These are phyloP conservation scores for Willowsia nigromaculata DNA, from an alignment of 2,888 invertebrate species.

Conservation along the genomic window DNA sequence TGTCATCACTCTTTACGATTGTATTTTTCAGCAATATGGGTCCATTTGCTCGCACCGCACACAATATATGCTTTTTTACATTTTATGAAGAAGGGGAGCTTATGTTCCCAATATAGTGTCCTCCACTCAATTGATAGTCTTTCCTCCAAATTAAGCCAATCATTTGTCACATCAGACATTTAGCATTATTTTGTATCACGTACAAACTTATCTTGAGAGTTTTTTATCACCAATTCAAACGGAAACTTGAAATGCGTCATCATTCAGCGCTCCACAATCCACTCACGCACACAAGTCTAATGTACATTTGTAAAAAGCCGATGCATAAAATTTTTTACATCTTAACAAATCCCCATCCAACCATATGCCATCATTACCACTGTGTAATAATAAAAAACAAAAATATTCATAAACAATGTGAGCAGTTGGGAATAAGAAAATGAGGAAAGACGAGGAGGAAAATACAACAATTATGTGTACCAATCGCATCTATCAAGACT, in stretches of 20 bases:
- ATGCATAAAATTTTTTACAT: too few relatives aligned
- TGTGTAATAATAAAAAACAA: not conserved
- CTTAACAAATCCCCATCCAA: too few relatives aligned
- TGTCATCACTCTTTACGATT: not conserved
- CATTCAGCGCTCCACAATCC: too few relatives aligned
- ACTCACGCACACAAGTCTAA: too few relatives aligned
- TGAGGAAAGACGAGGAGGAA: conserved; percentile 13
- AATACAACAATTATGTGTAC: not conserved
- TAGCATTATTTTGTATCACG: too few relatives aligned
- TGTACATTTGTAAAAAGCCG: too few relatives aligned
- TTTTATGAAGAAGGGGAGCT: not conserved
- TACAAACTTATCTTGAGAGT: too few relatives aligned
- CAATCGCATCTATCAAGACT: too few relatives aligned
- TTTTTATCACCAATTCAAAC: too few relatives aligned
- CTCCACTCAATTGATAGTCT: conserved; percentile 16
- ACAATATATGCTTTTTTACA: too few relatives aligned
- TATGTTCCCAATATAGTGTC: not conserved
- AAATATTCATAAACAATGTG: not conserved
- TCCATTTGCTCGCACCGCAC: too few relatives aligned
- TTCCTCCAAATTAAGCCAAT: conserved; percentile 61
- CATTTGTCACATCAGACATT: conserved; percentile 55
- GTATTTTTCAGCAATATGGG: not conserved
- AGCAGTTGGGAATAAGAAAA: not conserved
- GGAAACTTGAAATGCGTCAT: too few relatives aligned
- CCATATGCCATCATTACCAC: conserved; percentile 15